phyloP scores from a whole-genome alignment of 2,797 vertebrate genomes.

The Tokudaia muenninki region DNA sequence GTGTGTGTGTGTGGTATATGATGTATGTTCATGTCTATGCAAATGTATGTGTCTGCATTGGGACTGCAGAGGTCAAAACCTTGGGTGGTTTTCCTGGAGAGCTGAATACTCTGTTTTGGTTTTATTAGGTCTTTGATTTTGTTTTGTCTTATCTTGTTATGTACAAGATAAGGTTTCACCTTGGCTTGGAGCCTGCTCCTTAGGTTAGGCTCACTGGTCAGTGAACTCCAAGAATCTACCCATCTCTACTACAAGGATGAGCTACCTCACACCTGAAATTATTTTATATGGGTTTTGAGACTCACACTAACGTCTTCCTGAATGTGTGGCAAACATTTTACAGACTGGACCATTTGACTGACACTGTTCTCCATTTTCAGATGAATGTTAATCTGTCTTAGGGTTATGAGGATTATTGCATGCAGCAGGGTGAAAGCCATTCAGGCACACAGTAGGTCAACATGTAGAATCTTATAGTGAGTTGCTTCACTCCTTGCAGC shows the following conservation, averaged over 20 bases:
- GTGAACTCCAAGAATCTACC: neutral
- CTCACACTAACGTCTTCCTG: neutral
- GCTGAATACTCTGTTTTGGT: neutral
- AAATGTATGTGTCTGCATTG: neutral
- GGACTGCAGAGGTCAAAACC: neutral
- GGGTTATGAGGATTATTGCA: no score
- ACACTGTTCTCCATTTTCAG: neutral
- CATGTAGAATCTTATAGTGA: neutral
- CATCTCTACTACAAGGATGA: neutral
- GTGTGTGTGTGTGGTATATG: neutral
- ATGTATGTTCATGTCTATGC: neutral
- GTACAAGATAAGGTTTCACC: neutral
- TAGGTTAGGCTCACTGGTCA: neutral
- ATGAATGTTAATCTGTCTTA: rapidly evolving
- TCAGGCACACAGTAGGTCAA: neutral
- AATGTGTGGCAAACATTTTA: neutral
- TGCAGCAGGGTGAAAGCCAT: neutral
- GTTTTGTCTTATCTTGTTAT: neutral
- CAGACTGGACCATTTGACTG: neutral
- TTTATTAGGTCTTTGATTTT: neutral
- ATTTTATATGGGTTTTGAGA: neutral
- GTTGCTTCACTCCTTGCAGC: no score
- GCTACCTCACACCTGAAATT: neutral
- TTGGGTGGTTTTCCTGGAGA: neutral
- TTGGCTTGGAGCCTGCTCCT: neutral